Conservation (phyloP, 1,140 invertebrate genomes). For the Lordiphosa mommai region DNA sequence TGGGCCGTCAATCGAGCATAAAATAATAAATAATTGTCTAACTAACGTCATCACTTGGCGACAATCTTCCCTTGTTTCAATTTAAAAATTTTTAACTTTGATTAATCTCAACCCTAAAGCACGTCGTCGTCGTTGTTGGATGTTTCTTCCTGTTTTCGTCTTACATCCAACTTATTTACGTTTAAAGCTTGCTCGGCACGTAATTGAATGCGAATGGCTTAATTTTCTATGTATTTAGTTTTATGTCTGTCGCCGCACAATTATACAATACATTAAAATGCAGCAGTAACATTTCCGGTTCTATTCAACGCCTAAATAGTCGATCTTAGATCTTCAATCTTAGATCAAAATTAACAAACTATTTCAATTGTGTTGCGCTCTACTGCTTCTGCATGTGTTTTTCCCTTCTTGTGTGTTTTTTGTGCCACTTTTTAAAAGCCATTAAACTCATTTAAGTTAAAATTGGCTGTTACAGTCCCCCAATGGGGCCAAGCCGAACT, state of each 20-base stretch:
- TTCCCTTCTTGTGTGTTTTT: no score
- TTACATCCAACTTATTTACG: slow-evolving; percentile 52
- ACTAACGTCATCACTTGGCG: slow-evolving; percentile 26
- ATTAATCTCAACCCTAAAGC: no score
- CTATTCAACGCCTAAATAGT: background rate
- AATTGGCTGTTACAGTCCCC: no score
- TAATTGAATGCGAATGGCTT: slow-evolving; percentile 74
- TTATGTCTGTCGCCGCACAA: slow-evolving; percentile 54
- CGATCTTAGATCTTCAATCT: background rate
- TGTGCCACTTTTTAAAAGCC: no score
- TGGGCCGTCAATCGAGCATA: slow-evolving; percentile 37
- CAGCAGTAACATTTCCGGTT: slow-evolving; percentile 21
- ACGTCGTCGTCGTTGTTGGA: no score
- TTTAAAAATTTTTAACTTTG: no score
- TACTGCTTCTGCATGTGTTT: no score
- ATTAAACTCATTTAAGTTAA: no score
- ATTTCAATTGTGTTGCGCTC: no score
- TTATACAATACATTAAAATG: slow-evolving; percentile 35
- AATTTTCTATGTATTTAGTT: slow-evolving; percentile 59
- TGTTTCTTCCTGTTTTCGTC: slow-evolving; percentile 9
- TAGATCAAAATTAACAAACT: no score
- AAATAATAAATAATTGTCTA: slow-evolving; percentile 44
- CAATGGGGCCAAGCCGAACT: no score
- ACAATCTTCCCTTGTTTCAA: background rate
- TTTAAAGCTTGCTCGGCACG: slow-evolving; percentile 31